phyloP scores from a whole-genome alignment of 2,797 vertebrate species.

The Poeciliopsis turneri region DNA sequence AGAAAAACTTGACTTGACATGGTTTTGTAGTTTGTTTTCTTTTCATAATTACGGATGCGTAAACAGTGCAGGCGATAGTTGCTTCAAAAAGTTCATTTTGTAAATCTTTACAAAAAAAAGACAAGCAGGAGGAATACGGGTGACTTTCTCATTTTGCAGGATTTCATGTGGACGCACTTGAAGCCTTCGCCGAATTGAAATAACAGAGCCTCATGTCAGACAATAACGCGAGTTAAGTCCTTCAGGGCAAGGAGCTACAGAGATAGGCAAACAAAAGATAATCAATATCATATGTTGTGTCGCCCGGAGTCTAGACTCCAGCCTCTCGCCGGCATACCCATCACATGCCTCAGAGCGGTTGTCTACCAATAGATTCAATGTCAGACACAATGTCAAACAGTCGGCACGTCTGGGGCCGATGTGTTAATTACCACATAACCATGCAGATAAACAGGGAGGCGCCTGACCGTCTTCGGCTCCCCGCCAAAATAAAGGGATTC shows the following conservation, averaged over 20 bases:
- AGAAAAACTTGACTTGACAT: not conserved
- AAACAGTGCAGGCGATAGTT: not conserved
- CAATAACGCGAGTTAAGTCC: conserved; percentile 74
- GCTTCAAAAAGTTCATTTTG: conserved; percentile 7
- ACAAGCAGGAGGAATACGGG: conserved; percentile 14
- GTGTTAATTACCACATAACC: conserved; percentile 71
- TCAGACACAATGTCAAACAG: conserved; percentile 80
- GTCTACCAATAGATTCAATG: conserved; percentile 73
- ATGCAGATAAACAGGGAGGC: conserved; percentile 35
- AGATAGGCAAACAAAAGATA: conserved; percentile 81
- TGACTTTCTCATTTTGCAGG: conserved; percentile 18
- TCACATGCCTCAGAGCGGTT: conserved; percentile 75
- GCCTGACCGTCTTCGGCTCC: conserved; percentile 43
- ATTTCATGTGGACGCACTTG: conserved; percentile 42
- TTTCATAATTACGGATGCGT: not conserved
- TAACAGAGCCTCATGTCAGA: conserved; percentile 73
- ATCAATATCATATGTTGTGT: conserved; percentile 82
- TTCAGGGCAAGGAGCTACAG: conserved; percentile 78
- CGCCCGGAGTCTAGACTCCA: conserved; percentile 77
- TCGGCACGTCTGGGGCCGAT: conserved; percentile 54
- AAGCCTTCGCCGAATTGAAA: conserved; percentile 63
- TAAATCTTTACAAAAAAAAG: not conserved
- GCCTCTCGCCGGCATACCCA: conserved; percentile 61
- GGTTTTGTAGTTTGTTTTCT: not conserved
- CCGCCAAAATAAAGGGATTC: not conserved